Evolutionary conservation across 2,888 invertebrate genomes (phyloP), one percentile per base, ranked within the genome.

Genomic region (Cryptocephalus primarius): DNA sequence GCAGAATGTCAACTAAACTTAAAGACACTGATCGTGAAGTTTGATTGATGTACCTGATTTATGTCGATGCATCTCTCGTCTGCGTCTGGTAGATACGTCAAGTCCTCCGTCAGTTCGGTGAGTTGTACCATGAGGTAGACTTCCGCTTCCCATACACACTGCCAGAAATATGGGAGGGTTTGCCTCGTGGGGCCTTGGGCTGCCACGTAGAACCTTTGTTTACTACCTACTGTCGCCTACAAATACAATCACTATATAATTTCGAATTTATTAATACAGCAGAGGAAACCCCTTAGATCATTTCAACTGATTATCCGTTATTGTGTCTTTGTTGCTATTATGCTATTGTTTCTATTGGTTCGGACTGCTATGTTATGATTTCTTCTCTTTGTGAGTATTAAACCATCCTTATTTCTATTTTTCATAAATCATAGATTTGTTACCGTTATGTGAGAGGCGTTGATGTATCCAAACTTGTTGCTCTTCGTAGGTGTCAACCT

Each of bases 381-480:
- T n/a, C n/a, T n/a, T n/a, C n/a, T n/a, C n/a, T n/a, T n/a, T n/a
- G n/a, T n/a, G n/a, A n/a, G n/a, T n/a, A n/a, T n/a, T n/a, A n/a
- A n/a, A n/a, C n/a, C n/a, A n/a, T n/a, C n/a, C n/a, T n/a, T n/a
- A n/a, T n/a, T n/a, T n/a, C n/a, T n/a, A n/a, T n/a, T n/a, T n/a
- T n/a, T n/a, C n/a, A 22, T 22, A 2, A 22, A 22, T 22, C 22
- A 22, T 22, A 4, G 6, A 22, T n/a, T n/a, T n/a, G 22, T 66
- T 67, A 90, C 91, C 60, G 88, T 87, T 51, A 94, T 81, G 62
- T 91, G 88, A 2, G 91, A 92, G 1, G 93, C 93, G 72, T 94
- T 94, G 55, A 94, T 87, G 61, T 94, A 95, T 10, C 94, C 94
- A 61, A 80, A 79, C 45, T 85, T 83, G 70, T 95, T 94, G 57